Evolutionary conservation across 1,140 invertebrate species (phyloP).

Genomic region (Leptopilina clavipes): DNA sequence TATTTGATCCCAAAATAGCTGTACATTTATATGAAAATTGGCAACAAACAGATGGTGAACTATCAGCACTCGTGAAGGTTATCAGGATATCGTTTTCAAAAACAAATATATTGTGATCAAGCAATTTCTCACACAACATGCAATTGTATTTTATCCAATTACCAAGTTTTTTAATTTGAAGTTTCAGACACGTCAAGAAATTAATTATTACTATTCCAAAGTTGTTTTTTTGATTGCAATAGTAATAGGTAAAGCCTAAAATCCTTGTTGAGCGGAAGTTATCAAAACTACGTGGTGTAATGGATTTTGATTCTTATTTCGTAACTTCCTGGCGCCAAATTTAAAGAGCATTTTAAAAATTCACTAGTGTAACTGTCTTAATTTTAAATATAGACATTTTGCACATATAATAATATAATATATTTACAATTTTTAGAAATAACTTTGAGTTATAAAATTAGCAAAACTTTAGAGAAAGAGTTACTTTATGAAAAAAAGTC

Average conservation of each 20-base stretch:
- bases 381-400: too few species aligned
- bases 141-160: neutral
- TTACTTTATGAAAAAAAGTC: too few species aligned
- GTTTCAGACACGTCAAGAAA: neutral
- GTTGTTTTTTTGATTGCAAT: neutral
- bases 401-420: too few species aligned
- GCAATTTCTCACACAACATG: neutral
- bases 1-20: slow-evolving; percentile 53
- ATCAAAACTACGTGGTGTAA: neutral
- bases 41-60: slow-evolving; percentile 54
- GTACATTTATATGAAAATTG: slow-evolving; percentile 50
- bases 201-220: slow-evolving; percentile 21
- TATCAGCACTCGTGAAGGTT: slow-evolving; percentile 47
- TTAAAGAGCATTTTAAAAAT: too few species aligned
- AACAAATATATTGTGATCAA: neutral
- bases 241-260: neutral
- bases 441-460: too few species aligned
- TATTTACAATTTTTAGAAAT: too few species aligned
- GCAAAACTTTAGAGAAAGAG: too few species aligned
- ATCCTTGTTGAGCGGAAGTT: neutral
- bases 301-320: too few species aligned
- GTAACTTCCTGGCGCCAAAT: too few species aligned
- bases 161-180: neutral
- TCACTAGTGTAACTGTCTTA: too few species aligned
- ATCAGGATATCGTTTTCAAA: slow-evolving; percentile 35